Evolutionary conservation across 2,113 vertebrate species (phyloP), one percentile per base, ranked within the genome.

Genomic region (Leucoraja erinaceus): DNA sequence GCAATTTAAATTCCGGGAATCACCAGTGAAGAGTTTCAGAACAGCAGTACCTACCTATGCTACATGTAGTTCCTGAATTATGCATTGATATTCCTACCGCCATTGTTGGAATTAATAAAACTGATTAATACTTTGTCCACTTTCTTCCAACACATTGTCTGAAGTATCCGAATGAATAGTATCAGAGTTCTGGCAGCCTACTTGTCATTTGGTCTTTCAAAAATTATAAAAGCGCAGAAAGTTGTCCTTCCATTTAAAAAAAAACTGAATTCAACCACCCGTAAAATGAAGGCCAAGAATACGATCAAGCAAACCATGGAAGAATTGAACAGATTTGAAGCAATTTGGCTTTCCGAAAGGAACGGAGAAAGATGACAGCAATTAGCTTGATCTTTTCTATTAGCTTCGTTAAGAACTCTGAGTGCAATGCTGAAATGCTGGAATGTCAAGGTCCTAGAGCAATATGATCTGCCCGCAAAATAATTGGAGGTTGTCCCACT

Each of bases 71-170:
- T n/a, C 79, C 28, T 86, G 81, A 86, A 86, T 61, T 86, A 61
- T 61, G 56, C 81, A 28, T 61, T 61, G 11, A 86, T 86, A 61
- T 61, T 61, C 25, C 11, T 86, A 28, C 54, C 79, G 25, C 5
- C 47, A 84, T 59, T 84, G 81, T n/a, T 86, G 81, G 25, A 86
- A 61, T 86, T 86, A 86, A 86, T 86, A 25, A 86, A 86, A 54
- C 56, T 61, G 81, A 86, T 86, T 86, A 86, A 54, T 86, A 86
- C 56, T 56, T 56, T 86, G 56, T 86, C 25, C 81, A 86, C 11
- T 86, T 86, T 84, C 11, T 61, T 86, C 59, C 59, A 56, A 59
- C 61, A 1, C 20, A 4, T 61, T 59, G 81, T 25, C 54, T 86
- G 61, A 86, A 61, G 28, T 84, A 86, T 14, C 54, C 56, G 20